Evolutionary conservation across 2,797 vertebrate genomes (phyloP).

Genomic region (Ctenopoma multispine): DNA sequence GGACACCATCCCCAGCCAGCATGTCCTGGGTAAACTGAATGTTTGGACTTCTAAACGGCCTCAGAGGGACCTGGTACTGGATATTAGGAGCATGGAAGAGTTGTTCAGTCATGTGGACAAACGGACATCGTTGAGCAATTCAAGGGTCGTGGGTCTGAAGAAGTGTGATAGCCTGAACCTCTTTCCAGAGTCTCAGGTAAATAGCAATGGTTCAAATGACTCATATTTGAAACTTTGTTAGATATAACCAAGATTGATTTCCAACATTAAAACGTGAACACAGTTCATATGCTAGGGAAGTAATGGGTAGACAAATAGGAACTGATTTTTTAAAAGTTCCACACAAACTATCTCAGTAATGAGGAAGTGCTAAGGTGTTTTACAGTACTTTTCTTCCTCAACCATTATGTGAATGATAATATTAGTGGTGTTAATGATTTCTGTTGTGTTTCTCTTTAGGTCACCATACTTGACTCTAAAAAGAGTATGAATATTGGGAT

Average conservation of each 20-base stretch:
- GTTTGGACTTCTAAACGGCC: conserved; percentile 82
- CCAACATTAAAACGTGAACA: background rate
- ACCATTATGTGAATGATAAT: background rate
- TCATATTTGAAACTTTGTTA: background rate
- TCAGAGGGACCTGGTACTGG: conserved; percentile 80
- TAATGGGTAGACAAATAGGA: conserved; percentile 39
- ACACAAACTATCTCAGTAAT: background rate
- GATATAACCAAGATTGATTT: background rate
- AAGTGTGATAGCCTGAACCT: conserved; percentile 55
- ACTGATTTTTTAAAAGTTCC: conserved; percentile 42
- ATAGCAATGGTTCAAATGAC: background rate
- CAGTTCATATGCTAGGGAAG: conserved; percentile 42
- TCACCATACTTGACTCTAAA: conserved; percentile 87
- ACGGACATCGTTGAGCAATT: conserved; percentile 36
- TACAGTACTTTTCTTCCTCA: conserved; percentile 38
- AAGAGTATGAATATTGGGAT: conserved; percentile 89
- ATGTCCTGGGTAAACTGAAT: conserved; percentile 83
- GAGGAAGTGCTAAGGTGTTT: conserved; percentile 44
- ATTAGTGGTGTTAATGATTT: background rate
- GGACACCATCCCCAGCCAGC: conserved; percentile 86
- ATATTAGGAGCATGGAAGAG: conserved; percentile 86
- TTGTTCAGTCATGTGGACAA: conserved; percentile 84
- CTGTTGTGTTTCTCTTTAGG: conserved; percentile 64
- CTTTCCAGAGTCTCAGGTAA: conserved; percentile 66
- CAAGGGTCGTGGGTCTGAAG: conserved; percentile 45